A percentile compares a stretch with the other conserved stretches of the same genome.
Evolutionary conservation across 1,140 invertebrate species (phyloP).

Genomic region (Calephelis nemesis): DNA sequence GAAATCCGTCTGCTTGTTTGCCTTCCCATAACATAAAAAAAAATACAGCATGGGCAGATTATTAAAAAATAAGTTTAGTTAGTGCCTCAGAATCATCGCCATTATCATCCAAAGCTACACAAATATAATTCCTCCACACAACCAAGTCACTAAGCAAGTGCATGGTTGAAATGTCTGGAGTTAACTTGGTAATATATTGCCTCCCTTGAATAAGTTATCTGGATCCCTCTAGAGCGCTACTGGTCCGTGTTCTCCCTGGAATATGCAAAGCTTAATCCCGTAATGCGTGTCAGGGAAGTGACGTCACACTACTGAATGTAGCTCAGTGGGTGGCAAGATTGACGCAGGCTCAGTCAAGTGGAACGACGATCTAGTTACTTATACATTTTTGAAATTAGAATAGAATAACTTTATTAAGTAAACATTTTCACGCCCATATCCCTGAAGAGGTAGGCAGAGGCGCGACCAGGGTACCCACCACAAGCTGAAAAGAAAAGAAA

Average conservation of each 20-base stretch:
- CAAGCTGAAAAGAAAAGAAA: too few species aligned
- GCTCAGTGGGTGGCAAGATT: conserved; percentile 1
- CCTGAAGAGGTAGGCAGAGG: too few species aligned
- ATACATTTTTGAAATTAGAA: too few species aligned
- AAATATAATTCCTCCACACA: conserved; percentile 2
- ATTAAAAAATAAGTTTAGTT: too few species aligned
- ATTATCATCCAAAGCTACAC: neutral
- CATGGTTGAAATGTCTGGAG: conserved; percentile 5
- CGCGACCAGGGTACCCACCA: too few species aligned
- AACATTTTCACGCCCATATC: too few species aligned
- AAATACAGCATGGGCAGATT: too few species aligned
- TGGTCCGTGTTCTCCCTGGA: conserved; percentile 12
- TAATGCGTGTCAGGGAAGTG: conserved; percentile 1
- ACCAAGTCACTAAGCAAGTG: conserved; percentile 1
- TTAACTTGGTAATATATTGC: conserved; percentile 10
- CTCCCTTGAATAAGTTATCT: conserved; percentile 10
- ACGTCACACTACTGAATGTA: conserved; percentile 1
- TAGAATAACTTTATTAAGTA: too few species aligned
- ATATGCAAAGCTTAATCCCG: conserved; percentile 12
- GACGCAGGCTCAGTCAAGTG: neutral
- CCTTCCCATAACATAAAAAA: too few species aligned
- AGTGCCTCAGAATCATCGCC: too few species aligned
- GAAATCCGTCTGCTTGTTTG: too few species aligned
- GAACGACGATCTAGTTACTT: neutral
- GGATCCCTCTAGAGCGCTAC: conserved; percentile 11